Percentiles rank a stretch among this genome's conserved stretches.
These are phyloP conservation scores for Rhinichthys klamathensis DNA, from an alignment of 2,113 vertebrate species.

Conservation along the genomic window DNA sequence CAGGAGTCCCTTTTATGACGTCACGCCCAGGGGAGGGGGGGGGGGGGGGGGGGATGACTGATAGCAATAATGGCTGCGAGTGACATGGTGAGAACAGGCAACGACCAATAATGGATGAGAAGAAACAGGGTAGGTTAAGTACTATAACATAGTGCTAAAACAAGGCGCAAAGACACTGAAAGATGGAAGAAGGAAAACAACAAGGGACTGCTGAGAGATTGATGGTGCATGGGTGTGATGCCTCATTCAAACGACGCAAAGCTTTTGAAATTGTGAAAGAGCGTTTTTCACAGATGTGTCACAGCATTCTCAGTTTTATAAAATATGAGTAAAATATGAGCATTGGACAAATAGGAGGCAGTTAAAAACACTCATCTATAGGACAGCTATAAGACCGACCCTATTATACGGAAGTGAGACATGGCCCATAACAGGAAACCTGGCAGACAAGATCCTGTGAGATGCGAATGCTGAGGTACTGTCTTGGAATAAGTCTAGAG, in stretches of 20 bases:
- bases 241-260: neutral
- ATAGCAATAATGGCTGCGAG: slow-evolving; percentile 2
- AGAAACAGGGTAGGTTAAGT: slow-evolving; percentile 8
- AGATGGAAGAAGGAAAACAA: neutral
- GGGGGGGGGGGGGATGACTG: slow-evolving; percentile 22
- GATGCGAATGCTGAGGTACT: no score
- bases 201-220: neutral
- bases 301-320: neutral
- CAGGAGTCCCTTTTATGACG: no score
- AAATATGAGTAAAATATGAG: neutral
- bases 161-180: slow-evolving; percentile 4
- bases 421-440: no score
- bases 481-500: no score
- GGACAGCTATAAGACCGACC: no score
- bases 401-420: no score
- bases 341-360: neutral
- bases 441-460: no score
- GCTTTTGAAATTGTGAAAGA: neutral
- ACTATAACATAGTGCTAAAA: slow-evolving; percentile 8
- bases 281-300: neutral
- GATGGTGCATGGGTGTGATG: neutral
- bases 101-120: slow-evolving; percentile 18
- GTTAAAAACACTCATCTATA: no score
- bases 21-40: no score
- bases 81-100: slow-evolving; percentile 26